These are phyloP conservation scores for Tetrapedia diversipes DNA, from an alignment of 2,888 invertebrate species.

Conservation along the genomic window DNA sequence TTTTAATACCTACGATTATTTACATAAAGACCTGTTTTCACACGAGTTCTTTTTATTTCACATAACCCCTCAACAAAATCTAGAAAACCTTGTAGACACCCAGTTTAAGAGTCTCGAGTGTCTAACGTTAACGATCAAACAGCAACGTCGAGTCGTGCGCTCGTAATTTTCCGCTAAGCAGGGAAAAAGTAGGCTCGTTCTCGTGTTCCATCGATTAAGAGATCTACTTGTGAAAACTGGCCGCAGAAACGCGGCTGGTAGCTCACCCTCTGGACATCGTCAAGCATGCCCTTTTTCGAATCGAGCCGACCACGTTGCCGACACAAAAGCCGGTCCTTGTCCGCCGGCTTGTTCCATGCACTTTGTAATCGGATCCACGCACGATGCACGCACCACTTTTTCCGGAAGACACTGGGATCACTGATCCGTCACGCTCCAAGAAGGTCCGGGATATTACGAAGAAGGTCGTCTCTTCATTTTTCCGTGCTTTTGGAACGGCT, in stretches of 20 bases:
- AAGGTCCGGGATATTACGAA: constrained; percentile 31
- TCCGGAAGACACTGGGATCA: constrained; percentile 49
- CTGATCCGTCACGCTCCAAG: constrained; percentile 37
- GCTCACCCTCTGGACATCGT: constrained; percentile 56
- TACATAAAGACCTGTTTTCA: too few species aligned
- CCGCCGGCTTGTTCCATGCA: constrained; percentile 45
- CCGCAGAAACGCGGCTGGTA: constrained; percentile 3
- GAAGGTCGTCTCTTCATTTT: constrained; percentile 13
- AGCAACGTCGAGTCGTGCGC: background rate
- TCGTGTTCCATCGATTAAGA: constrained; percentile 15
- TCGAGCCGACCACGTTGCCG: constrained; percentile 22
- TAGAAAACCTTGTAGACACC: too few species aligned
- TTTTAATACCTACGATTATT: too few species aligned
- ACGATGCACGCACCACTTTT: constrained; percentile 54
- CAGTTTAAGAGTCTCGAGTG: too few species aligned
- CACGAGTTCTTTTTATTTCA: too few species aligned
- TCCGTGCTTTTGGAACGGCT: background rate
- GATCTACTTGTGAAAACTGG: constrained; percentile 19
- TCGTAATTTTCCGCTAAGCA: background rate
- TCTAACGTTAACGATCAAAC: background rate
- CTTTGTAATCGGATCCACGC: constrained; percentile 57
- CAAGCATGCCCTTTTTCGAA: constrained; percentile 50
- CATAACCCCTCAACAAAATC: too few species aligned
- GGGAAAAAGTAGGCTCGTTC: background rate
- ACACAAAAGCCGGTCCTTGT: constrained; percentile 61